Conservation (phyloP, 1,140 invertebrate genomes). For the Ceratitis capitata region DNA sequence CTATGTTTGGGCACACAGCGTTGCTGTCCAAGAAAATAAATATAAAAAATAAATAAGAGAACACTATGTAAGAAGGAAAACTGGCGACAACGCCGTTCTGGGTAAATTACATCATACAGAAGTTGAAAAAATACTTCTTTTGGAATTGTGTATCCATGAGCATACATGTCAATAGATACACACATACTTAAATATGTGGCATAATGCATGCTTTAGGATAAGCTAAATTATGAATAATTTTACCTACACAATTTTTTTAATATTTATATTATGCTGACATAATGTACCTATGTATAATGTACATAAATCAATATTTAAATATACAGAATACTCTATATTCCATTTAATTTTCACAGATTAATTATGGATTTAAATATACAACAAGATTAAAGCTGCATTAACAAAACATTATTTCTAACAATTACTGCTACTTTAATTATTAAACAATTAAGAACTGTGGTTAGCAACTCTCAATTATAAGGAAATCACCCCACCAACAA, state of each 20-base stretch:
- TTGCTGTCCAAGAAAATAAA: neutral
- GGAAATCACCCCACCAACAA: neutral
- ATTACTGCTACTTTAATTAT: neutral
- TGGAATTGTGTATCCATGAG: neutral
- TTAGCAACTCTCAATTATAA: neutral
- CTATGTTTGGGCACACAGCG: neutral
- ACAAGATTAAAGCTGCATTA: neutral
- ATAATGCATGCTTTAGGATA: neutral
- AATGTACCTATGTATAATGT: neutral
- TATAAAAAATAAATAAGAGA: neutral
- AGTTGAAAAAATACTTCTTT: neutral
- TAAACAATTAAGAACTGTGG: neutral
- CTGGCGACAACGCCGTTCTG: neutral
- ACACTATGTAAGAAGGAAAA: neutral
- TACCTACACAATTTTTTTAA: neutral
- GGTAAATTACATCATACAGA: conserved; percentile 7
- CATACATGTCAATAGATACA: neutral
- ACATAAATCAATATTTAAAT: neutral
- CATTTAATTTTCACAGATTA: too few species aligned
- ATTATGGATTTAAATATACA: neutral
- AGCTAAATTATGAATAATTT: neutral
- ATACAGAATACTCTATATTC: neutral
- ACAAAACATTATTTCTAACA: neutral
- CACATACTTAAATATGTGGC: neutral
- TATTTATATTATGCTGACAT: neutral